These are phyloP conservation scores for Antennarius maculatus DNA, from an alignment of 2,797 vertebrate genomes.

Conservation along the genomic window DNA sequence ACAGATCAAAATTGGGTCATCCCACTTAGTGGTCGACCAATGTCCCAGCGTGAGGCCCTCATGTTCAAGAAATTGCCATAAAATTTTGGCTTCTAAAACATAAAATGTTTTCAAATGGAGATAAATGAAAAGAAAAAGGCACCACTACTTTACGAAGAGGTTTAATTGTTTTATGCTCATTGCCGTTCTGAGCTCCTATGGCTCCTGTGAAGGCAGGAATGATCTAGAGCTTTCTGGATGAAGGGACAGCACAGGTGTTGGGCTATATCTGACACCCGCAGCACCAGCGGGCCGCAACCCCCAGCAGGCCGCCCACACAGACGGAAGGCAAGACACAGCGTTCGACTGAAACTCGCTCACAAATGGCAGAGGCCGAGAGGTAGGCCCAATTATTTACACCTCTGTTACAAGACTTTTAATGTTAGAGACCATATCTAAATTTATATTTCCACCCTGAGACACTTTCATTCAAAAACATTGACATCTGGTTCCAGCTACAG, in stretches of 20 bases:
- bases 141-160: no score
- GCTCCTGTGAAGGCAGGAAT: slow-evolving; percentile 28
- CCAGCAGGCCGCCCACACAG: slow-evolving; percentile 20
- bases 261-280: slow-evolving; percentile 36
- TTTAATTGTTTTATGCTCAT: neutral
- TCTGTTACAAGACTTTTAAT: neutral
- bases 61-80: no score
- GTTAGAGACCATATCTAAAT: neutral
- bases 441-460: neutral
- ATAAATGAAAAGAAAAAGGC: no score
- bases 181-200: no score
- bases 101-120: no score
- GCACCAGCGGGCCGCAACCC: neutral
- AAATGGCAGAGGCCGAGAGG: slow-evolving; percentile 60
- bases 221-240: slow-evolving; percentile 54
- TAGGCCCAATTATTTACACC: slow-evolving; percentile 18
- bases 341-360: neutral
- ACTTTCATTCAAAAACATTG: neutral
- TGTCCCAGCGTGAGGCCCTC: no score
- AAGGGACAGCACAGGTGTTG: slow-evolving; percentile 56
- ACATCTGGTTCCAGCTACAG: neutral
- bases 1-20: no score
- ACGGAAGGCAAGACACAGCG: neutral
- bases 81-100: no score
- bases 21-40: no score